Evolutionary conservation across 1,140 invertebrate genomes (phyloP).

Genomic region (Hypsibius dujardini): DNA sequence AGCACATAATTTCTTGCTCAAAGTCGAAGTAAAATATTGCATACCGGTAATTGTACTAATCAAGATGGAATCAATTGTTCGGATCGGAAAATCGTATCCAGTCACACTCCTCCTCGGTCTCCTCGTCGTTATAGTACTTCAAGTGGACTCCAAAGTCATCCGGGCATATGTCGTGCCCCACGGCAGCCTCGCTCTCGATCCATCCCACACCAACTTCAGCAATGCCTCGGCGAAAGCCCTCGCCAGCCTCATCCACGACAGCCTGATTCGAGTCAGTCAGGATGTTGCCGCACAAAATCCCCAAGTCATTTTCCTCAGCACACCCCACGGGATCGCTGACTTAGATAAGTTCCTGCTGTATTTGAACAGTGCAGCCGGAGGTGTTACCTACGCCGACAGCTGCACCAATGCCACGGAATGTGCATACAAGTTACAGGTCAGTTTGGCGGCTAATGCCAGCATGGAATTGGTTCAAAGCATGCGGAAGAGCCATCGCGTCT

Average conservation of each 20-base stretch:
- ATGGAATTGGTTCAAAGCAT: background rate
- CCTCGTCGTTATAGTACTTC: too few species aligned
- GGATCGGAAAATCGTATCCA: too few species aligned
- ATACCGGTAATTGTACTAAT: too few species aligned
- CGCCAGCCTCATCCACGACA: background rate
- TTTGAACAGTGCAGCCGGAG: background rate
- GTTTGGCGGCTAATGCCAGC: background rate
- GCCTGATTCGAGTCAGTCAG: background rate
- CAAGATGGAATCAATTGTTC: too few species aligned
- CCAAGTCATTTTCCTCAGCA: conserved; percentile 10
- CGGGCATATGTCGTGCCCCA: background rate
- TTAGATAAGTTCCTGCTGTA: background rate
- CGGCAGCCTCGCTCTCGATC: conserved; percentile 3
- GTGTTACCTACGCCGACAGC: background rate
- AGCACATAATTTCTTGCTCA: too few species aligned
- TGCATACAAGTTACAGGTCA: background rate
- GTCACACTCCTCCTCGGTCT: too few species aligned
- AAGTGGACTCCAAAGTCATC: background rate
- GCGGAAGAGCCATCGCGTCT: background rate
- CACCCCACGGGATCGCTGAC: conserved; percentile 7
- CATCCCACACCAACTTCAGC: conserved; percentile 7
- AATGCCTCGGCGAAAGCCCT: background rate
- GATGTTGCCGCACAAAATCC: background rate
- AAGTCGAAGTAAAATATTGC: too few species aligned
- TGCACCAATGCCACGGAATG: background rate